Evolutionary conservation across 2,888 invertebrate species (phyloP), one percentile per base, ranked within the genome.

Genomic region (Pecten maximus): DNA sequence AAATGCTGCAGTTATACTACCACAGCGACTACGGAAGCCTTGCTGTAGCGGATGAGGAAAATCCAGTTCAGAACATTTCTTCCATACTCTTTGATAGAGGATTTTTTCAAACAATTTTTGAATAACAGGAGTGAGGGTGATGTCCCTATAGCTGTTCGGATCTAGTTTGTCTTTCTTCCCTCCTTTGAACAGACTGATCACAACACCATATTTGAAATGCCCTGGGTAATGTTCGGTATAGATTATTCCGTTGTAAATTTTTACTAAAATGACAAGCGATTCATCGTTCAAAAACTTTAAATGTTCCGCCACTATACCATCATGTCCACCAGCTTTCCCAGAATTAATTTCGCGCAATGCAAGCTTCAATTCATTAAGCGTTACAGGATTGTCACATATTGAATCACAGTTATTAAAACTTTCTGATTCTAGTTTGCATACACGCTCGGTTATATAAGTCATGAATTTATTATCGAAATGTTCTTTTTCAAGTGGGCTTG

Each of bases 151-250:
- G n/a, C 88, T 90, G 16, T 87, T 39, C 44, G 88, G 90, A 40
- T 88, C 50, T 19, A 40, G 44, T 39, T 88, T 88, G 39, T 88
- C 88, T 39, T 88, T 90, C 16, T 90, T 88, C 0, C 44, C 86
- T 44, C 90, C 90, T 90, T 88, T 86, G 35, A 74, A 88, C 10
- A 90, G n/a, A 15, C 88, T 54, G 16, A 88, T 90, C 10, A 90
- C 35, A 12, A 88, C n/a, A 16, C 90, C 90, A 28, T 23, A 40
- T 48, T 88, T 54, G n/a, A 88, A 88, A 16, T 40, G 40, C 16
- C 6, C 10, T 4, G 90, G 90, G 6, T 88, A 35, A 35, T 28
- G 50, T 40, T 88, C 90, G 10, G 8, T 6, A 28, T 44, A 2
- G 23, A 60, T 23, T 12, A 88, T 88, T 19, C 40, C 4, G 40